phyloP scores from a whole-genome alignment of 2,888 invertebrate species.

The Ormyrus labotus region DNA sequence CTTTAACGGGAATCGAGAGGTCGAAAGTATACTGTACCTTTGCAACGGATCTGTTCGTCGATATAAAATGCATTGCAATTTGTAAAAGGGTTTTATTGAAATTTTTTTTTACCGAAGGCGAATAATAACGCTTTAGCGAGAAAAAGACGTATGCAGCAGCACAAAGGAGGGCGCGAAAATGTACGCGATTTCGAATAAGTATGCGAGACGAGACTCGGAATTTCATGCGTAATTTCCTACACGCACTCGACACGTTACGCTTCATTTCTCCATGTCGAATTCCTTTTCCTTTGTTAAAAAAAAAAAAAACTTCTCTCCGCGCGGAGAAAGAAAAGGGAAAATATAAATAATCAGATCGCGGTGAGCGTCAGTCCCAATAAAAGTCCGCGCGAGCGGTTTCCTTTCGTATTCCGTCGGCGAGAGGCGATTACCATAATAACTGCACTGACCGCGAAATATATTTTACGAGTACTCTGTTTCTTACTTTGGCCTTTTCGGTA shows the following conservation, averaged over 20 bases:
- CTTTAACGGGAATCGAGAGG: no score
- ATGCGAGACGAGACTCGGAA: conserved; percentile 31
- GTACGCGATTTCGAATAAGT: neutral
- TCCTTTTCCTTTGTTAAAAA: neutral
- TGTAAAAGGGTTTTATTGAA: no score
- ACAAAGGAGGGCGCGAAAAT: no score
- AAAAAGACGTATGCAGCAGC: no score
- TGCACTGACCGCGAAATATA: neutral
- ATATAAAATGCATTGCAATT: no score
- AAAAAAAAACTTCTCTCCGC: no score
- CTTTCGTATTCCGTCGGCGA: neutral
- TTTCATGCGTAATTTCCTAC: conserved; percentile 53
- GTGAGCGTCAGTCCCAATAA: conserved; percentile 24
- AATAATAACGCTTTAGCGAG: no score
- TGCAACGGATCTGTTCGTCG: no score
- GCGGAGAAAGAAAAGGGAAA: no score
- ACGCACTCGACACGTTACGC: conserved; percentile 49
- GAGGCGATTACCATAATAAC: conserved; percentile 35
- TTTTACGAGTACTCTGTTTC: neutral
- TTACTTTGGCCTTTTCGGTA: no score
- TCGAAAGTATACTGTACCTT: no score
- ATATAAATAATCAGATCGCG: conserved; percentile 21
- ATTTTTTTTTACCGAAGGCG: no score
- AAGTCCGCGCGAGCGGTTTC: neutral
- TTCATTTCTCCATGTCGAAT: conserved; percentile 51